Base-by-base conservation (phyloP, 2,113 vertebrate species). In the Coptodon bakossiorum region DNA sequence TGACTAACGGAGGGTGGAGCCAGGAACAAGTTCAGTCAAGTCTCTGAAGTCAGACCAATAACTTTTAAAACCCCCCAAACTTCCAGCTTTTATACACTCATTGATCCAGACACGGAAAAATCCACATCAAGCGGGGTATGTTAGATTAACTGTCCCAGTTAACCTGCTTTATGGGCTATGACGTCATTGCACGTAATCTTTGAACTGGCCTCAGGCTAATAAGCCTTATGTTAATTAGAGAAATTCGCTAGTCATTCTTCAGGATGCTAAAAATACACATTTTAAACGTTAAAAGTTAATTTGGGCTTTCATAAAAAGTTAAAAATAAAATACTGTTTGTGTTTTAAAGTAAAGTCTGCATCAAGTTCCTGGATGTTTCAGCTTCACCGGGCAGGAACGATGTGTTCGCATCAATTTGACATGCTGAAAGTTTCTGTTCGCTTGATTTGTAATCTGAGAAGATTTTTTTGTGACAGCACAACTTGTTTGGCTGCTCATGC, bases 1-100 rank as follows among this genome's bases (percentile, higher is more conserved):
- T 81, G 89, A 92, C 16, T 73, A 90, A 90, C 71, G 83, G 88
- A 93, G 93, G 95, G 94, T 85, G 94, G 95, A 93, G 95, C 88
- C 86, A 84, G 68, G 3, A 36, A 76, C 90, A 40, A 88, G 91
- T 90, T 88, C 43, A 81, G 90, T 84, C 91, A 89, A 86, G 91
- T 82, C 86, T 31, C 56, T 52, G 36, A 29, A 53, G n/a, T 86
- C 84, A 83, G 9, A 57, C 54, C 81, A 76, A 50, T 12, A 29
- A 36, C 31, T 50, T 6, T 19, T 31, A 50, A 48, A 12, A 13
- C 24, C 61, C 11, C 8, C 4, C 29, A 43, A 48, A 10, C 19
- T 50, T 73, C 19, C 9, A 9, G 8, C 16, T 24, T 83, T 84
- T 48, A 16, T 76, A 50, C 1, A 48, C 6, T 31, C 43, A 12